Conservation (phyloP, 2,888 invertebrate genomes). For the Brachypalpus laphriformis region DNA sequence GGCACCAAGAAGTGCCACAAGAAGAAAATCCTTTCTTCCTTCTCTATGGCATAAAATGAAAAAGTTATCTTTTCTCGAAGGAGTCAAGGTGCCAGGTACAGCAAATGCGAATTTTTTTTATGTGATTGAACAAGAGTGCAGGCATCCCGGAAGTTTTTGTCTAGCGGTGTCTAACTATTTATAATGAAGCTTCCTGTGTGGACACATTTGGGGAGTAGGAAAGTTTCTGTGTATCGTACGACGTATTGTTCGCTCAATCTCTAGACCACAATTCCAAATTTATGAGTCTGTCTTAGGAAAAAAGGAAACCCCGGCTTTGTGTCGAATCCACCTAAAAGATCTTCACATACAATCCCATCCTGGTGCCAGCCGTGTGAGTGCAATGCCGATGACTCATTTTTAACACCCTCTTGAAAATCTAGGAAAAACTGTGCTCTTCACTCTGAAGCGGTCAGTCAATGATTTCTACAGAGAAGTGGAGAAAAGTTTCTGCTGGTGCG, state of each 20-base stretch:
- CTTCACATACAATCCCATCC: no score
- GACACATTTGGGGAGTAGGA: background rate
- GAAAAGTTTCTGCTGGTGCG: no score
- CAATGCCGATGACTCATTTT: no score
- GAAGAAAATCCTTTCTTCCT: background rate
- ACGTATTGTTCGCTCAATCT: background rate
- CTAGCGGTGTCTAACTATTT: background rate
- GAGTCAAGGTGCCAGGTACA: background rate
- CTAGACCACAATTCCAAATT: background rate
- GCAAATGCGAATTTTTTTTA: conserved; percentile 3
- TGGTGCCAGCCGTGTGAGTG: no score
- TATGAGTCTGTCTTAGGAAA: background rate
- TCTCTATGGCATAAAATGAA: background rate
- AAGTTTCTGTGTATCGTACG: background rate
- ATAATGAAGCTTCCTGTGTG: background rate
- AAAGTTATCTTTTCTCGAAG: background rate
- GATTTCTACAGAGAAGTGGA: no score
- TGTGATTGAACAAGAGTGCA: conserved; percentile 1
- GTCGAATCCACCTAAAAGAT: no score
- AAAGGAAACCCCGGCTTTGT: background rate
- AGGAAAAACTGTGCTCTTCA: no score
- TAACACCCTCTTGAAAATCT: no score
- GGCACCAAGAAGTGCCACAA: background rate
- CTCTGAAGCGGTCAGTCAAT: no score
- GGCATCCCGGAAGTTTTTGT: background rate